A percentile compares a stretch with the other conserved stretches of the same genome.
Conservation (phyloP, 2,797 vertebrate species). For the Myotis pilosus region DNA sequence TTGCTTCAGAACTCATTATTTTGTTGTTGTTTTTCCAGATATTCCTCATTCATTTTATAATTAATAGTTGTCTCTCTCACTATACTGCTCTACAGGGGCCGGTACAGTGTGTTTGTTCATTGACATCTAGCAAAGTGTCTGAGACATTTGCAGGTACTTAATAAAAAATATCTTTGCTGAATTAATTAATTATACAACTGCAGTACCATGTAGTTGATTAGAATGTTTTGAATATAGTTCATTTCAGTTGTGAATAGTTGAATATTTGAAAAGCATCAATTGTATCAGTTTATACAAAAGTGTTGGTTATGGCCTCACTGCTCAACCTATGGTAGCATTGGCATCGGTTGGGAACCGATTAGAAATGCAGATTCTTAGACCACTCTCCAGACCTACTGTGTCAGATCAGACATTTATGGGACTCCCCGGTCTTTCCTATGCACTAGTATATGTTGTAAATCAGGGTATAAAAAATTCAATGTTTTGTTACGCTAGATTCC, state of each 20-base stretch:
- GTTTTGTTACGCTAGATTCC: neutral
- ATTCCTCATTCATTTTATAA: neutral
- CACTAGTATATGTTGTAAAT: neutral
- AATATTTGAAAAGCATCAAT: neutral
- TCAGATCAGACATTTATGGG: neutral
- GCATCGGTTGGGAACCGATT: neutral
- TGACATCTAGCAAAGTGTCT: neutral
- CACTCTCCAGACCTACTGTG: neutral
- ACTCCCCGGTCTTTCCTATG: neutral
- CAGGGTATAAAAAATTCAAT: neutral
- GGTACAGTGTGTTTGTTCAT: neutral
- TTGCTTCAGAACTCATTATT: neutral
- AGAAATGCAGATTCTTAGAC: neutral
- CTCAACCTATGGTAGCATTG: neutral
- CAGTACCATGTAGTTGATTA: neutral
- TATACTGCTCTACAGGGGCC: neutral
- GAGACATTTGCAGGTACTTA: neutral
- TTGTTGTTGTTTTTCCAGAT: neutral
- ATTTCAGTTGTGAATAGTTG: neutral
- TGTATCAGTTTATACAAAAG: neutral
- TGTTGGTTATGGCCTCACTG: neutral
- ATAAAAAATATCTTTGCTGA: neutral
- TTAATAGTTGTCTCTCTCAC: neutral
- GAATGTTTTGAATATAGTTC: neutral
- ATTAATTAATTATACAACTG: neutral